Conservation (phyloP, 2,797 vertebrate genomes). For the Pangasius djambal region DNA sequence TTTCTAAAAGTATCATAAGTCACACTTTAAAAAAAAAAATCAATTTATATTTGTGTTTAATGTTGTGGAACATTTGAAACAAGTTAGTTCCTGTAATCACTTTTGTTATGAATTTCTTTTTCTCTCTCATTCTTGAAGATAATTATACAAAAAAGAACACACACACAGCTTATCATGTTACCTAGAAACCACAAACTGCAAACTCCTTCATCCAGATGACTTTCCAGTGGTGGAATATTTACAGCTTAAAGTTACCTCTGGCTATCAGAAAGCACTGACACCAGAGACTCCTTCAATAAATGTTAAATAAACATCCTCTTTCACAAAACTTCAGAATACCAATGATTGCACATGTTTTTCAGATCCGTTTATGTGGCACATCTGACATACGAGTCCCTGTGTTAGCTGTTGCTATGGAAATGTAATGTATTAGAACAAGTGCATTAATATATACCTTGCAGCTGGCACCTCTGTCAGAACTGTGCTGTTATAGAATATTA, state of each 20-base stretch:
- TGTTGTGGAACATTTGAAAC: background rate
- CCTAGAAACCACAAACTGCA: background rate
- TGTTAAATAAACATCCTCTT: background rate
- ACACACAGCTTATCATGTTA: background rate
- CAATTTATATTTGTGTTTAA: background rate
- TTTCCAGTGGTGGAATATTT: background rate
- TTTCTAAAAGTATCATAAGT: background rate
- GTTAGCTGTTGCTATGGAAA: background rate
- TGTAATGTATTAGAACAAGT: background rate
- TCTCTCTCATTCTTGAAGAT: background rate
- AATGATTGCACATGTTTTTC: background rate
- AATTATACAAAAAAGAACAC: background rate
- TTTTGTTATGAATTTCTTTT: background rate
- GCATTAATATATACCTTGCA: background rate
- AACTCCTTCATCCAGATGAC: background rate
- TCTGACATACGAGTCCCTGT: background rate
- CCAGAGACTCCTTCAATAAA: background rate
- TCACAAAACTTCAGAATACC: background rate
- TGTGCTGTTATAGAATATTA: background rate
- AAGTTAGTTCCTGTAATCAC: background rate
- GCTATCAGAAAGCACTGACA: background rate
- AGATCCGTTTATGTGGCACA: background rate
- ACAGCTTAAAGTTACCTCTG: background rate
- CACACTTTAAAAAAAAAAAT: background rate
- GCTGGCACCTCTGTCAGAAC: background rate